Conservation (phyloP, 1,140 invertebrate genomes). For the Popillia japonica region DNA sequence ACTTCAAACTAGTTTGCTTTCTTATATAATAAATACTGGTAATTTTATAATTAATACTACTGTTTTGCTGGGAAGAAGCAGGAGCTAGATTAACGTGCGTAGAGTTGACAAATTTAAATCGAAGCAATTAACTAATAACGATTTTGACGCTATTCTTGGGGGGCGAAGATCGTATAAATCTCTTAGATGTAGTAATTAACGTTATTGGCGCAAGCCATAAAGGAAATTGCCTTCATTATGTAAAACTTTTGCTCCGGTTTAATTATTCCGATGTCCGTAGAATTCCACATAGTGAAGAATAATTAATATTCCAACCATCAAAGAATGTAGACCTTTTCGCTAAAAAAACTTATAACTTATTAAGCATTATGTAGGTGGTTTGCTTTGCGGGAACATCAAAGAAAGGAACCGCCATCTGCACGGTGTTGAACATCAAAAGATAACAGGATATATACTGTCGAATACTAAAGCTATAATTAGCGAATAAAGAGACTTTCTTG, state of each 20-base stretch:
- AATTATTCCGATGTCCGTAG: constrained; percentile 8
- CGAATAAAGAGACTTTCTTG: constrained; percentile 3
- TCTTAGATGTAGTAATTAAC: constrained; percentile 17
- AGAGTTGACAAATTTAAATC: constrained; percentile 1
- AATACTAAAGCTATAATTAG: constrained; percentile 24
- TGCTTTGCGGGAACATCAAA: constrained; percentile 24
- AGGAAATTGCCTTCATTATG: constrained; percentile 17
- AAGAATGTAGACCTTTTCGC: constrained; percentile 9
- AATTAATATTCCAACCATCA: constrained; percentile 21
- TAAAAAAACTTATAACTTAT: constrained; percentile 20
- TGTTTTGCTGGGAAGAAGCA: no score
- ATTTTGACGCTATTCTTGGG: neutral
- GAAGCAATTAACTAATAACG: neutral
- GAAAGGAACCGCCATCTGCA: neutral
- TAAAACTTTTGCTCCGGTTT: constrained; percentile 9
- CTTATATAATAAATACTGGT: no score
- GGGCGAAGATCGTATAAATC: neutral
- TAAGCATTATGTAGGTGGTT: constrained; percentile 22
- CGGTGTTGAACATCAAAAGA: constrained; percentile 24
- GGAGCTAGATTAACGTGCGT: no score
- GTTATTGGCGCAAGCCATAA: constrained; percentile 19
- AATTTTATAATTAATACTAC: no score
- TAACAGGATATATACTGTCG: neutral
- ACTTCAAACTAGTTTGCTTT: no score
- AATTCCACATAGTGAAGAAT: neutral